These are phyloP conservation scores for Catocala nupta DNA, from an alignment of 2,888 invertebrate genomes.

Conservation along the genomic window DNA sequence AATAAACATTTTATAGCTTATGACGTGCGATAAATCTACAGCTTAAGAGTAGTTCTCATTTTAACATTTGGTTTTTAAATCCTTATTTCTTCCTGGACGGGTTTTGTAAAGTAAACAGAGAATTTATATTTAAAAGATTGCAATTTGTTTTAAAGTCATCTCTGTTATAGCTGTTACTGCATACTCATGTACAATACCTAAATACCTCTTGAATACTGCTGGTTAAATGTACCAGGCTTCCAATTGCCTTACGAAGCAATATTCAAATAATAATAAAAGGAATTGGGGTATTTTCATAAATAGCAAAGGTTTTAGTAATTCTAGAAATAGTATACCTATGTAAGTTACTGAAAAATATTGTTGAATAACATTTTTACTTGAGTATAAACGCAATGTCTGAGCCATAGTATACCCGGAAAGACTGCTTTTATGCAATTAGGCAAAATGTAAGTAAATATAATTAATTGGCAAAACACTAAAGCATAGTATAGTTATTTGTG, in stretches of 20 bases:
- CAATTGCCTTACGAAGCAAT: neutral
- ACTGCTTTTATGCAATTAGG: conserved; percentile 37
- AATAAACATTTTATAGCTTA: conserved; percentile 45
- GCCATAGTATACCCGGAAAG: conserved; percentile 33
- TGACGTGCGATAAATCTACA: conserved; percentile 37
- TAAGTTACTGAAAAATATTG: too few relatives aligned
- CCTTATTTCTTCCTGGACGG: neutral
- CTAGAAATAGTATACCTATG: too few relatives aligned
- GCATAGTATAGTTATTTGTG: conserved; percentile 7
- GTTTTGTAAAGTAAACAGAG: conserved; percentile 9
- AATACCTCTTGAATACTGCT: too few relatives aligned
- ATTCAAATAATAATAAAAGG: neutral
- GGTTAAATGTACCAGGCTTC: neutral
- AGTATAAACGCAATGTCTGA: conserved; percentile 20
- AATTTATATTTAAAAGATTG: conserved; percentile 33
- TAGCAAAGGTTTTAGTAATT: too few relatives aligned
- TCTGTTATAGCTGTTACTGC: conserved; percentile 16
- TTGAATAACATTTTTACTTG: neutral
- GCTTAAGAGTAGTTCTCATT: conserved; percentile 30
- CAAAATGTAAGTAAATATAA: conserved; percentile 11
- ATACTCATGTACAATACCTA: neutral
- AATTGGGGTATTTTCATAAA: conserved; percentile 1
- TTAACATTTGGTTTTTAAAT: conserved; percentile 25
- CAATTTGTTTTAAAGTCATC: conserved; percentile 33
- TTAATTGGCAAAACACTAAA: neutral